A percentile compares a stretch with the other conserved stretches of the same genome.
Conservation (phyloP, 2,797 vertebrate species). For the Otolemur crassicaudatus region DNA sequence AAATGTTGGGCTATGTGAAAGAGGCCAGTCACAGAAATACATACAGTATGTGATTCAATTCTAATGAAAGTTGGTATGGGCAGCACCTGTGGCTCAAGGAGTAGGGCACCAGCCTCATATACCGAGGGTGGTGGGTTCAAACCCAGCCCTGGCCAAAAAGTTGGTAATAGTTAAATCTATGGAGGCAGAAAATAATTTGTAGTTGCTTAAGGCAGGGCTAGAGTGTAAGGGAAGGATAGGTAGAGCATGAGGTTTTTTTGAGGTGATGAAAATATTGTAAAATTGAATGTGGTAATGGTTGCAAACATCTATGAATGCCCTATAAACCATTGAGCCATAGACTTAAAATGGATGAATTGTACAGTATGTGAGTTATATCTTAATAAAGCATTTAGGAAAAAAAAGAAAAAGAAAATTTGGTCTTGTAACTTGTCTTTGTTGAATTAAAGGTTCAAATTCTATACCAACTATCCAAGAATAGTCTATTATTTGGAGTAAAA, state of each 20-base stretch:
- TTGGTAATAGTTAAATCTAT: constrained; percentile 4
- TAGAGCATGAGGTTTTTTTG: not conserved
- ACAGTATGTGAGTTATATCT: not conserved
- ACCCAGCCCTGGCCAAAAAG: not conserved
- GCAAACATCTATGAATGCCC: not conserved
- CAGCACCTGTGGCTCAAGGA: no score
- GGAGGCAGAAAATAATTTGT: not conserved
- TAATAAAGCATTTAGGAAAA: not conserved
- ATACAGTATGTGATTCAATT: not conserved
- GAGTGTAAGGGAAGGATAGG: not conserved
- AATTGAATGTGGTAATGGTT: not conserved
- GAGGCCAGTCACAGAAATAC: not conserved
- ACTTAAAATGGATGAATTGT: not conserved
- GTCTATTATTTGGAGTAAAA: not conserved
- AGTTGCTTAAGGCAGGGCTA: not conserved
- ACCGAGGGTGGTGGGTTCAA: no score
- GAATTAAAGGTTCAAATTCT: not conserved
- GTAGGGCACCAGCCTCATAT: no score
- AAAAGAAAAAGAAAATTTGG: not conserved
- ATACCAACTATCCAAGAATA: not conserved
- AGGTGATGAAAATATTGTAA: not conserved
- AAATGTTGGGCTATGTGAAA: not conserved
- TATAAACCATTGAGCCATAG: not conserved
- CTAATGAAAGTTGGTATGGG: not conserved
- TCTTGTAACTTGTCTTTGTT: not conserved